Conservation (phyloP, 2,888 invertebrate species). For the Monoplex corrugatus region DNA sequence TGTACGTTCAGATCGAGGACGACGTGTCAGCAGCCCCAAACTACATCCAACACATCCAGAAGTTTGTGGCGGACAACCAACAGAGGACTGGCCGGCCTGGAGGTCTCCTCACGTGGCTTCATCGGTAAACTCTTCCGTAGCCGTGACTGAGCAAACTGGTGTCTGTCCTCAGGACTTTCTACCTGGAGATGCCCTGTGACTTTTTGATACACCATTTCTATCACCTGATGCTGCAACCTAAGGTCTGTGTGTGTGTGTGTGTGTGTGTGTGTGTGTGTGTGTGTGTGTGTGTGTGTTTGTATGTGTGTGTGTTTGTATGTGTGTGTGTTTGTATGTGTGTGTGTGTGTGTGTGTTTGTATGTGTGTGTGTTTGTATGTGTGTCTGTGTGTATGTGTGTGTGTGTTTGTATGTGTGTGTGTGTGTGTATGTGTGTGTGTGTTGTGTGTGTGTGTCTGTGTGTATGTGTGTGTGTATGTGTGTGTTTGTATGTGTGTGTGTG, state of each 20-base stretch:
- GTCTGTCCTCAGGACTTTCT: slow-evolving; percentile 75
- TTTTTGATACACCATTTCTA: slow-evolving; percentile 62
- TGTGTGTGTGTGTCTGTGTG: too few relatives aligned
- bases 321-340: too few relatives aligned
- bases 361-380: too few relatives aligned
- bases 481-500: too few relatives aligned
- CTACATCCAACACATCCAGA: slow-evolving; percentile 77
- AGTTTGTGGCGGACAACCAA: slow-evolving; percentile 16
- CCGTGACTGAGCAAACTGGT: slow-evolving; percentile 62
- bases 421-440: too few relatives aligned
- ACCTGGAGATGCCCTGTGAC: slow-evolving; percentile 66
- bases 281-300: too few relatives aligned
- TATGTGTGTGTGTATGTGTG: too few relatives aligned
- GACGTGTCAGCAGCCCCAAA: slow-evolving; percentile 78
- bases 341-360: too few relatives aligned
- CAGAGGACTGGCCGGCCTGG: slow-evolving; percentile 58
- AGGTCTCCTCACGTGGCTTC: slow-evolving; percentile 68
- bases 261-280: too few relatives aligned
- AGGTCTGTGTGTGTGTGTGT: neutral
- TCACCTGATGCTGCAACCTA: slow-evolving; percentile 58
- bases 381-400: too few relatives aligned
- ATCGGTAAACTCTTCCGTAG: slow-evolving; percentile 70
- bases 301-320: too few relatives aligned
- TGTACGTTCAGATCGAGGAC: slow-evolving; percentile 75
- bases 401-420: too few relatives aligned